phyloP scores from a whole-genome alignment of 1,140 invertebrate genomes.

The Kradibia gibbosae region DNA sequence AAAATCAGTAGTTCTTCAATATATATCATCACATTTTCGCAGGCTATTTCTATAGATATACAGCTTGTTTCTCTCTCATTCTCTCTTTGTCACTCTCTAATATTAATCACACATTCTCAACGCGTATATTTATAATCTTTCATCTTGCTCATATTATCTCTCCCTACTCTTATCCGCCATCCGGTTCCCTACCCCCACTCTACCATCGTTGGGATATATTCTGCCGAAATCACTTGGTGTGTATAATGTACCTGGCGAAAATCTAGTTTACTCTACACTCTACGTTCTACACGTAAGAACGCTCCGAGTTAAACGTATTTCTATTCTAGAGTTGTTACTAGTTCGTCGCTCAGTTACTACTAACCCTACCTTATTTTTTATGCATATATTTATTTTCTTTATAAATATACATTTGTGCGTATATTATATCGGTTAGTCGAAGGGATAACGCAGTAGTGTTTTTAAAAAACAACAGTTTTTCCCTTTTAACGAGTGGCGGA shows the following conservation, averaged over 20 bases:
- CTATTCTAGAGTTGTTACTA: not conserved
- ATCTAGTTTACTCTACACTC: conserved; percentile 34
- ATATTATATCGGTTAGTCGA: not conserved
- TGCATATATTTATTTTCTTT: not conserved
- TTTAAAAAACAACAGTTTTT: not conserved
- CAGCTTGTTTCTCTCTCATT: not conserved
- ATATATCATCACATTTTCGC: not conserved
- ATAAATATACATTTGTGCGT: not conserved
- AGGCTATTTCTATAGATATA: not conserved
- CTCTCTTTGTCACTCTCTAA: not conserved
- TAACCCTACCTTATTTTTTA: not conserved
- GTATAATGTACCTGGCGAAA: conserved; percentile 11
- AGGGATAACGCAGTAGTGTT: not conserved
- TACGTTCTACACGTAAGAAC: not conserved
- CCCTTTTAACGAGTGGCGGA: not conserved
- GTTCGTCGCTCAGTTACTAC: too few relatives aligned
- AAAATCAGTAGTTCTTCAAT: not conserved
- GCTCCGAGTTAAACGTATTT: conserved; percentile 9
- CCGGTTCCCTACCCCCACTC: conserved; percentile 10
- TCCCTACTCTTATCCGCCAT: not conserved
- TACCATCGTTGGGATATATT: not conserved
- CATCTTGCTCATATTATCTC: not conserved
- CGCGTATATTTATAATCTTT: not conserved
- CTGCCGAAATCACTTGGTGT: conserved; percentile 20
- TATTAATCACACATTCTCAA: not conserved